Conservation (phyloP, 2,113 vertebrate genomes). For the Caracal caracal region DNA sequence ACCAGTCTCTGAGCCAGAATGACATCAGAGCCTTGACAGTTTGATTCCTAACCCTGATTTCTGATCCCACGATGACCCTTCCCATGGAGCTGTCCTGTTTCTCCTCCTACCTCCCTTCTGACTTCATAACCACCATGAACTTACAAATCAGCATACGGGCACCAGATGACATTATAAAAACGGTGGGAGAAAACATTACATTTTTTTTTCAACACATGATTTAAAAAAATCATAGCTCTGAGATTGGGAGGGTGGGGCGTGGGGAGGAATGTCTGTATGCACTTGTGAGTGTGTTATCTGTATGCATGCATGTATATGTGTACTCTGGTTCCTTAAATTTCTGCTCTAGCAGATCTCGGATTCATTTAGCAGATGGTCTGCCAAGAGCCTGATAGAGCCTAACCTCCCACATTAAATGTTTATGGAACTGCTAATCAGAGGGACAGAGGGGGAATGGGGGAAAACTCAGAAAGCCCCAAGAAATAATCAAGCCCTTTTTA, state of each 20-base stretch:
- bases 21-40: neutral
- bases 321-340: neutral
- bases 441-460: neutral
- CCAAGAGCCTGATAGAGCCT: neutral
- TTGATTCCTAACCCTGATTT: neutral
- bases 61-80: neutral
- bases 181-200: neutral
- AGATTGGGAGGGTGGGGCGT: neutral
- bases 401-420: neutral
- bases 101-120: neutral
- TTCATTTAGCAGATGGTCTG: slow-evolving; percentile 26
- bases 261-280: neutral
- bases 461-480: neutral
- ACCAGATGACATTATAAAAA: neutral
- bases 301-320: neutral
- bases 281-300: neutral
- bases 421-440: neutral
- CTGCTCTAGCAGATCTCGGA: neutral
- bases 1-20: neutral
- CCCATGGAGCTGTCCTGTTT: neutral
- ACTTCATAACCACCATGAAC: neutral
- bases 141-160: neutral
- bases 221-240: slow-evolving; percentile 24
- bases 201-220: neutral
- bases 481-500: neutral